Conservation (phyloP, 1,140 invertebrate species). For the Dendrolimus punctatus region DNA sequence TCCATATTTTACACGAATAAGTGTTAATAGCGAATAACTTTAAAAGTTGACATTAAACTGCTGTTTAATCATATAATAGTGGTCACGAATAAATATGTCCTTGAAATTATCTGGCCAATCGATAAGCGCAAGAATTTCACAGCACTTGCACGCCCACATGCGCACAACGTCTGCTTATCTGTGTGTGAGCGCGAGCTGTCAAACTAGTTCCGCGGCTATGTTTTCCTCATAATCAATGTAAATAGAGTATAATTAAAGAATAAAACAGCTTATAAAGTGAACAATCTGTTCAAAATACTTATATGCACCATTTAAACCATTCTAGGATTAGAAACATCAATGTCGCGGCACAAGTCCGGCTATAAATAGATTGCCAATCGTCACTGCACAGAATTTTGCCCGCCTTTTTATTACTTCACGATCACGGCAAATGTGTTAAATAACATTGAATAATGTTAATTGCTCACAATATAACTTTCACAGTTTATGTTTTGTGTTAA, state of each 20-base stretch:
- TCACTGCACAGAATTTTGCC: slow-evolving; percentile 59
- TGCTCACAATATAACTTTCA: slow-evolving; percentile 34
- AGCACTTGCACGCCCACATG: slow-evolving; percentile 57
- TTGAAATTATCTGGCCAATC: slow-evolving; percentile 66
- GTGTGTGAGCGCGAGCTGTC: slow-evolving; percentile 56
- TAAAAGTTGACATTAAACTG: not conserved
- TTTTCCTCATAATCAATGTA: slow-evolving; percentile 18
- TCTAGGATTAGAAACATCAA: slow-evolving; percentile 26
- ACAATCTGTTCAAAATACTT: slow-evolving; percentile 29
- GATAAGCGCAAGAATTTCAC: slow-evolving; percentile 65
- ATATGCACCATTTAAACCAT: slow-evolving; percentile 12
- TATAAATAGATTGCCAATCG: slow-evolving; percentile 59
- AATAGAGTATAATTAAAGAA: slow-evolving; percentile 15
- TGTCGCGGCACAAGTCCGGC: slow-evolving; percentile 40
- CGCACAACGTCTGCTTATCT: slow-evolving; percentile 23
- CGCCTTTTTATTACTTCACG: slow-evolving; percentile 59
- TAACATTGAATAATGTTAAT: slow-evolving; percentile 26
- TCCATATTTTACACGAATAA: slow-evolving; percentile 27
- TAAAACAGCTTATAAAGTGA: slow-evolving; percentile 12
- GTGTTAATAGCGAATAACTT: slow-evolving; percentile 1
- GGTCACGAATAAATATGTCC: slow-evolving; percentile 25
- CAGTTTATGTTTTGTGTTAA: slow-evolving; percentile 26
- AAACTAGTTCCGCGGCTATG: slow-evolving; percentile 54
- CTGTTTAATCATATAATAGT: not conserved
- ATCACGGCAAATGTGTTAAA: slow-evolving; percentile 29